These are phyloP conservation scores for Rhinolophus sinicus DNA, from an alignment of 2,113 vertebrate species.

Conservation along the genomic window DNA sequence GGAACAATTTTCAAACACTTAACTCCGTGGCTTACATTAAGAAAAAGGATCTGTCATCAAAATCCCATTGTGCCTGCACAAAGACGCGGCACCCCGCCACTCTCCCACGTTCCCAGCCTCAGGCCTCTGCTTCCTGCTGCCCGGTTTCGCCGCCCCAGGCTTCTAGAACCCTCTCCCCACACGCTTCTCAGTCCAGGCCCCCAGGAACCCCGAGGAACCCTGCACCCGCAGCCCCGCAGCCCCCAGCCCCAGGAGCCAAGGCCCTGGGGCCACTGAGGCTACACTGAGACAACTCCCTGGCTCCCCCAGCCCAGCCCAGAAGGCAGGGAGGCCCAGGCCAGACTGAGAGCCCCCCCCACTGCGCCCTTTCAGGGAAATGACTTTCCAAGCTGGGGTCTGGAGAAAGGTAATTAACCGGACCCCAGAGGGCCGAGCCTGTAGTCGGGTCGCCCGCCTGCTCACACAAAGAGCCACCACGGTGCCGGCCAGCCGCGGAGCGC, in stretches of 20 bases:
- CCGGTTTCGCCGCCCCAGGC: fast-evolving
- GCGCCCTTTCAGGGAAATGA: conserved; percentile 49
- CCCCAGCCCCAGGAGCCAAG: neutral
- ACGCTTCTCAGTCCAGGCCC: neutral
- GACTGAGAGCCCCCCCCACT: neutral
- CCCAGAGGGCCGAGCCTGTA: neutral
- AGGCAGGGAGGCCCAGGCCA: fast-evolving
- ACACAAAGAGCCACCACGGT: conserved; percentile 10
- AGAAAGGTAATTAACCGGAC: conserved; percentile 58
- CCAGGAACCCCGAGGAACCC: fast-evolving
- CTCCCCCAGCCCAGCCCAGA: neutral
- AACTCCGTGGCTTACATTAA: neutral
- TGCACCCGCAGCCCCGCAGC: fast-evolving
- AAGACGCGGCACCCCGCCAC: neutral
- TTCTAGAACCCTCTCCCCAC: neutral
- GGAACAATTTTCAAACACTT: conserved; percentile 20
- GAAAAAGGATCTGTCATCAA: neutral
- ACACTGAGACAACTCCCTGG: neutral
- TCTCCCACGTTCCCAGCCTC: neutral
- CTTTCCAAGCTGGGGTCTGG: conserved; percentile 7
- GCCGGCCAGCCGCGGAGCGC: neutral
- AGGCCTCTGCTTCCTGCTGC: neutral
- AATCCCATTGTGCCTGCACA: neutral
- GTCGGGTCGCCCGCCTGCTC: conserved; percentile 25
- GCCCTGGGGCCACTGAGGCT: neutral